Percentiles rank a stretch among this genome's conserved stretches.
Evolutionary conservation across 2,113 vertebrate species (phyloP).

Genomic region (Dasyprocta punctata): DNA sequence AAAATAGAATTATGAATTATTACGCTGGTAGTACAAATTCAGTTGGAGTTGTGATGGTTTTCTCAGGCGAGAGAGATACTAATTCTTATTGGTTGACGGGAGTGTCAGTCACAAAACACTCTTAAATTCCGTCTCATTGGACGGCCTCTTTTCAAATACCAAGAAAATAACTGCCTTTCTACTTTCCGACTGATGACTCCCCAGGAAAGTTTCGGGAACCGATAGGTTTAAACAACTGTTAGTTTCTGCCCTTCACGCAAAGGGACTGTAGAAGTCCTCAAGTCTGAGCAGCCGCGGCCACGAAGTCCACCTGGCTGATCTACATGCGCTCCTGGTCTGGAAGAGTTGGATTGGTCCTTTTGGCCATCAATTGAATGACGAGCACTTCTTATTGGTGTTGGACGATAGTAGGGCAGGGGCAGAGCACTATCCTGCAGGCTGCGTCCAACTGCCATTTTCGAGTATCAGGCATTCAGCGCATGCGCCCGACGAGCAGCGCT

Average conservation of each 20-base stretch:
- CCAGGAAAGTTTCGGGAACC: slow-evolving; percentile 21
- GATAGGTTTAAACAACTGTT: slow-evolving; percentile 14
- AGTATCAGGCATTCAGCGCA: slow-evolving; percentile 47
- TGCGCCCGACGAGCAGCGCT: neutral
- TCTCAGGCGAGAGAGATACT: neutral
- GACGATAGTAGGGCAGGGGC: slow-evolving; percentile 44
- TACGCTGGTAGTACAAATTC: neutral
- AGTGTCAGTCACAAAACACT: slow-evolving; percentile 39
- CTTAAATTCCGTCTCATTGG: slow-evolving; percentile 18
- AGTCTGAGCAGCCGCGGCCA: neutral
- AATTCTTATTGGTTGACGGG: slow-evolving; percentile 17
- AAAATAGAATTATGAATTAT: neutral
- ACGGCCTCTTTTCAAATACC: slow-evolving; percentile 48
- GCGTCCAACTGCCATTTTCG: slow-evolving; percentile 59
- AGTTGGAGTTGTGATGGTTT: neutral
- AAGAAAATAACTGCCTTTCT: neutral
- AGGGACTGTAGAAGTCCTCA: neutral
- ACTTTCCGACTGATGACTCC: slow-evolving; percentile 35
- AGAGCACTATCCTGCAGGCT: neutral
- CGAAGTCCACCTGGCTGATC: neutral
- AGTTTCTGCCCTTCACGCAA: neutral
- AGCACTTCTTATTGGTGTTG: slow-evolving; percentile 66
- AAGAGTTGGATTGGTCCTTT: slow-evolving; percentile 62
- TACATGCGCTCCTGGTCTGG: neutral
- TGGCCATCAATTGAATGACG: slow-evolving; percentile 8